Evolutionary conservation across 2,888 invertebrate species (phyloP).

Genomic region (Acronicta alni): DNA sequence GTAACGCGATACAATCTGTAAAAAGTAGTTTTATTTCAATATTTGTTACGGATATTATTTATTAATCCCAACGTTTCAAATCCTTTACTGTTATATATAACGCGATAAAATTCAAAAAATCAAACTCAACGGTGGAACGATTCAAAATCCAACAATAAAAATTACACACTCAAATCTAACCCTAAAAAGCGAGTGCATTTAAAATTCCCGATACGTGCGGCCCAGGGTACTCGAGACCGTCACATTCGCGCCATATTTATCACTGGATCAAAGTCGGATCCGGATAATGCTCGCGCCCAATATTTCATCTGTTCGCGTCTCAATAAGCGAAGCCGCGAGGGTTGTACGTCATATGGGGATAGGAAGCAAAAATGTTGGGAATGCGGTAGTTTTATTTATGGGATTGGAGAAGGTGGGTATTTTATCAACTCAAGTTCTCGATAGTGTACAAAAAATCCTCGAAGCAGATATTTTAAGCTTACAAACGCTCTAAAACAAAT

Average conservation of each 20-base stretch:
- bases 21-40: too few relatives aligned
- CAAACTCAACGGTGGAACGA: not conserved
- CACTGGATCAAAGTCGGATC: conserved; percentile 75
- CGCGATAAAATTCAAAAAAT: too few relatives aligned
- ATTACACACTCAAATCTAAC: conserved; percentile 25
- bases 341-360: conserved; percentile 68
- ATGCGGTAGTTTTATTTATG: conserved; percentile 47
- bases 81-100: too few relatives aligned
- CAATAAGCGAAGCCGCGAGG: conserved; percentile 69
- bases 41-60: too few relatives aligned
- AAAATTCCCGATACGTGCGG: conserved; percentile 65
- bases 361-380: conserved; percentile 36
- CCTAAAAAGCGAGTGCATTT: conserved; percentile 52
- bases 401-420: not conserved
- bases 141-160: conserved; percentile 6
- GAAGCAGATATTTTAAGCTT: too few relatives aligned
- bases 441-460: too few relatives aligned
- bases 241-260: conserved; percentile 79
- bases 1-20: too few relatives aligned
- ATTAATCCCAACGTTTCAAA: too few relatives aligned
- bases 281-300: conserved; percentile 64
- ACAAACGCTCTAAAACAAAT: too few relatives aligned
- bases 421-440: not conserved
- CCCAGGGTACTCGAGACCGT: conserved; percentile 58
- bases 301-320: conserved; percentile 80